A percentile compares a stretch with the other conserved stretches of the same genome.
Evolutionary conservation across 2,888 invertebrate genomes (phyloP).

Genomic region (Acanthosepion lycidas): DNA sequence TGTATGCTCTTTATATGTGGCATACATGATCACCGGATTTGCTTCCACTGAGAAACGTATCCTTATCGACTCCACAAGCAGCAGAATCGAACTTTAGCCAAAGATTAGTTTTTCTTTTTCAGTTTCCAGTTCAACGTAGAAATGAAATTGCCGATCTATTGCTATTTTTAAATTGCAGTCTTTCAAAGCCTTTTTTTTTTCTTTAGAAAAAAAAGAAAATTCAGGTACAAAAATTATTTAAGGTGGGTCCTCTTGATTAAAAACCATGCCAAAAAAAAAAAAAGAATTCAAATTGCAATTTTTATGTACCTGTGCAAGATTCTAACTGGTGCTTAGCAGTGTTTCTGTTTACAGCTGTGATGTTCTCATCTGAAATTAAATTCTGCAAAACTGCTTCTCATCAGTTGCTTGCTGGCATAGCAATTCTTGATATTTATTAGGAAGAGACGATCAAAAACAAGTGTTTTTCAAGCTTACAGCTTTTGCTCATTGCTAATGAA

Average conservation of each 20-base stretch:
- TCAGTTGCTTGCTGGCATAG: not conserved
- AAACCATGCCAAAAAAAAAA: not conserved
- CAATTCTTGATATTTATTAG: not conserved
- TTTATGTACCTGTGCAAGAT: not conserved
- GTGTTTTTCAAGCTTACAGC: not conserved
- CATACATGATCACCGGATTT: not conserved
- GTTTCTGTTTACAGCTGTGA: not conserved
- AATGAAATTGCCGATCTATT: not conserved
- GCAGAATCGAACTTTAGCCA: conserved; percentile 39
- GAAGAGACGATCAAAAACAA: not conserved
- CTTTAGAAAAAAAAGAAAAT: not conserved
- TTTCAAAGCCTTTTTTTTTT: not conserved
- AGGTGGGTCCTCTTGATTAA: not conserved
- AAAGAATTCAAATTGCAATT: not conserved
- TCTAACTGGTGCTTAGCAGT: not conserved
- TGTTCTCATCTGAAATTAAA: not conserved
- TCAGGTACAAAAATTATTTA: not conserved
- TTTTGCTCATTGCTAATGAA: not conserved
- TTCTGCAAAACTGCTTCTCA: not conserved
- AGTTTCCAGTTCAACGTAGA: not conserved
- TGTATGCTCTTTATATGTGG: not conserved
- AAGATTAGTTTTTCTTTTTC: not conserved
- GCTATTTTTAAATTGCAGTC: not conserved
- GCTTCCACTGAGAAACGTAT: conserved; percentile 39
- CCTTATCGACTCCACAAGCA: conserved; percentile 42